Conservation (phyloP, 2,113 vertebrate genomes). For the Taurulus bubalis region DNA sequence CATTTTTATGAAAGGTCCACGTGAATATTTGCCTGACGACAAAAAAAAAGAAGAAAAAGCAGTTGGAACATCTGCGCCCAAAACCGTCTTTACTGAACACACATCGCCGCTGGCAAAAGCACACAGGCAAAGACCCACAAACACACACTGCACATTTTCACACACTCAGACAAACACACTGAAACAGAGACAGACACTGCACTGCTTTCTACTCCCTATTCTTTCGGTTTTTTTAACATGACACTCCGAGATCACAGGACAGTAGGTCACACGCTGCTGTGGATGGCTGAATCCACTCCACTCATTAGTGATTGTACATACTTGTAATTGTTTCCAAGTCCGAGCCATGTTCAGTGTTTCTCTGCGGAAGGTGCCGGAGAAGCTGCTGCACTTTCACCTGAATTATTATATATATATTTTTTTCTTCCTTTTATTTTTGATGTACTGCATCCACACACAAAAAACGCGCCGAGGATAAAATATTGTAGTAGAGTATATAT, state of each 20-base stretch:
- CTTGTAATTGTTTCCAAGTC: conserved; percentile 28
- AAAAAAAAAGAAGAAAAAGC: not conserved
- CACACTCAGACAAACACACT: conserved; percentile 54
- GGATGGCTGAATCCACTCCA: conserved; percentile 37
- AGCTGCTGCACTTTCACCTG: conserved; percentile 29
- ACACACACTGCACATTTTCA: conserved; percentile 58
- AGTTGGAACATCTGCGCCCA: conserved; percentile 32
- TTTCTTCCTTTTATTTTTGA: not conserved
- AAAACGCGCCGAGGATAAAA: conserved; percentile 13
- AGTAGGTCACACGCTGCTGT: conserved; percentile 20
- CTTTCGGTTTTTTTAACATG: not conserved
- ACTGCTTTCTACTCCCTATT: conserved; percentile 4
- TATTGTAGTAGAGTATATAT: conserved; percentile 27
- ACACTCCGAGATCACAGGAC: not conserved
- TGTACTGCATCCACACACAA: conserved; percentile 11
- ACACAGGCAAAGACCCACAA: conserved; percentile 64
- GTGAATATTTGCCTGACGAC: not conserved
- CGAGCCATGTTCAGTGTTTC: conserved; percentile 15
- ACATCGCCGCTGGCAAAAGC: conserved; percentile 57
- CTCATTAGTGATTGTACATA: conserved; percentile 58
- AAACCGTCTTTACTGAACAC: conserved; percentile 48
- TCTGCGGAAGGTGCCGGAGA: conserved; percentile 7
- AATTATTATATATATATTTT: not conserved
- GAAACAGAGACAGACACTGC: conserved; percentile 18
- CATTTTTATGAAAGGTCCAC: conserved; percentile 40